Evolutionary conservation across 2,888 invertebrate genomes (phyloP).

Genomic region (Macrosoma leucophasiata): DNA sequence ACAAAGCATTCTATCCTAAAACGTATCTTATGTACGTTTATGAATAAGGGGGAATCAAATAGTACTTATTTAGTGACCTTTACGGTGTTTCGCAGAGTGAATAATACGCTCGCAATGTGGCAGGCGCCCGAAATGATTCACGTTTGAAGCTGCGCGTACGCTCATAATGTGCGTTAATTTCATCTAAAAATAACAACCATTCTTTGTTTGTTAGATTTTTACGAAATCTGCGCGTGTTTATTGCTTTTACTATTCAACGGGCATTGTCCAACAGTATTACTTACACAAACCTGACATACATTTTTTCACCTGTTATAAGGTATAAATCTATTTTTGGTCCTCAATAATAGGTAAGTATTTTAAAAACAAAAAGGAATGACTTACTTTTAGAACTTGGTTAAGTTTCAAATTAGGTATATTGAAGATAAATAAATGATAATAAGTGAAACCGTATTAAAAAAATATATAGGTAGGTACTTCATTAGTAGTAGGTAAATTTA

Average conservation of each 20-base stretch:
- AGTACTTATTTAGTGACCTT: no score
- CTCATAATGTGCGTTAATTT: conserved; percentile 72
- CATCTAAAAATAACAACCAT: conserved; percentile 70
- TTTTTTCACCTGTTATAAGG: conserved; percentile 2
- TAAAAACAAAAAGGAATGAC: no score
- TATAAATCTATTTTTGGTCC: conserved; percentile 8
- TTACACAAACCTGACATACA: not conserved
- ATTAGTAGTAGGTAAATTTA: no score
- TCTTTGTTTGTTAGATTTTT: conserved; percentile 69
- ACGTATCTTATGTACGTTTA: no score
- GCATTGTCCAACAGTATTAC: conserved; percentile 2
- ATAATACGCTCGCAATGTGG: conserved; percentile 29
- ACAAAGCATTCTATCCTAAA: no score
- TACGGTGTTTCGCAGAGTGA: conserved; percentile 1
- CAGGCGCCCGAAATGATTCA: conserved; percentile 54
- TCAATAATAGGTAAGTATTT: no score
- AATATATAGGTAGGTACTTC: no score
- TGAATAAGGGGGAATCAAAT: no score
- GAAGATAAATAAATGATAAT: no score
- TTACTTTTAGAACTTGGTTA: no score
- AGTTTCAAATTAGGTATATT: no score
- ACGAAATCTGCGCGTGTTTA: conserved; percentile 58
- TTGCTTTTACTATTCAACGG: conserved; percentile 23
- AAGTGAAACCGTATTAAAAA: no score
- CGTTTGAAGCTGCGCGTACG: conserved; percentile 55